These are phyloP conservation scores for Cheilosia grossa DNA, from an alignment of 2,888 invertebrate genomes.

Conservation along the genomic window DNA sequence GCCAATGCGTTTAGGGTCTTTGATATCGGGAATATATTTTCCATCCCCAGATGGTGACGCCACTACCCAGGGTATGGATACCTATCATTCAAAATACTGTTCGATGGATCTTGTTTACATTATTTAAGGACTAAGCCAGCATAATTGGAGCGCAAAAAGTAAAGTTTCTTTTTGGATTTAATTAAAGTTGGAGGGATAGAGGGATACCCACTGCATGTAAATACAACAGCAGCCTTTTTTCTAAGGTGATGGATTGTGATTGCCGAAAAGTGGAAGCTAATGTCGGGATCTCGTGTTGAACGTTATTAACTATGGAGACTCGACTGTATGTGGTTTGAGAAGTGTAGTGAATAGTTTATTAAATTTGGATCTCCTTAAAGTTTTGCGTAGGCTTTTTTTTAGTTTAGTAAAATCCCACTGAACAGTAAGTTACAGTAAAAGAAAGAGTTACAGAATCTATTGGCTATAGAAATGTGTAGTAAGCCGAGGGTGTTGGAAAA, in stretches of 20 bases:
- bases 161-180: neutral
- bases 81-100: neutral
- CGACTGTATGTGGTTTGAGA: too few relatives aligned
- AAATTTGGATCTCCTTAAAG: too few relatives aligned
- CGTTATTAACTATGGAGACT: too few relatives aligned
- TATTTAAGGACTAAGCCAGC: neutral
- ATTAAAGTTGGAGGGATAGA: neutral
- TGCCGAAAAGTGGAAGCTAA: neutral
- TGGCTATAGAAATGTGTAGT: too few relatives aligned
- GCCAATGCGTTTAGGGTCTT: neutral
- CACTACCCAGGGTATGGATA: neutral
- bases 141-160: neutral
- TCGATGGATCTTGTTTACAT: neutral
- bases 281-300: too few relatives aligned
- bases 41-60: neutral
- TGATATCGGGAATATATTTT: neutral
- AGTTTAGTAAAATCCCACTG: too few relatives aligned
- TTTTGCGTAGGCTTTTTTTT: too few relatives aligned
- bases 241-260: neutral
- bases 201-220: neutral
- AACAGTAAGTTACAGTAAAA: too few relatives aligned
- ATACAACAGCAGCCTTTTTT: neutral
- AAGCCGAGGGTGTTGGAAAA: too few relatives aligned
- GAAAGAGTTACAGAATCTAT: too few relatives aligned
- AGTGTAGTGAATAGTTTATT: too few relatives aligned